Percentiles rank a stretch among this genome's conserved stretches.
phyloP scores from a whole-genome alignment of 2,888 invertebrate genomes.

The Dryococelus australis region DNA sequence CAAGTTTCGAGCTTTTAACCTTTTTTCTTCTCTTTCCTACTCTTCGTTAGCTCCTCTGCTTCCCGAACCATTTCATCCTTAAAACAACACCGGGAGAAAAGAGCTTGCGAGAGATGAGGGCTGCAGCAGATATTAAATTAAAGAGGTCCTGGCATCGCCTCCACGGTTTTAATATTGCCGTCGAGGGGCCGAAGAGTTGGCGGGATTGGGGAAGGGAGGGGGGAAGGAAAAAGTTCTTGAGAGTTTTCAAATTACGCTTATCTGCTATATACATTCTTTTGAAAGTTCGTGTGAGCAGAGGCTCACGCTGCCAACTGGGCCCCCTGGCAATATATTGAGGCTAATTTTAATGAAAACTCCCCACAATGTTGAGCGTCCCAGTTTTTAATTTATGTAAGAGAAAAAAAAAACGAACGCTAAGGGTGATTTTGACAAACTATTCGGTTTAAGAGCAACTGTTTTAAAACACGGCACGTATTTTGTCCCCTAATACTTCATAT shows the following conservation, averaged over 20 bases:
- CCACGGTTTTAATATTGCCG: not conserved
- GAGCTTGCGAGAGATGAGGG: not conserved
- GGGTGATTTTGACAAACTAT: slow-evolving; percentile 7
- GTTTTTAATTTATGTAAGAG: slow-evolving; percentile 10
- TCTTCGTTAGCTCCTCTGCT: not conserved
- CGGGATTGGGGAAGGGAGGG: not conserved
- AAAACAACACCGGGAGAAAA: slow-evolving; percentile 16
- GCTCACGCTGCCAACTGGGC: not conserved
- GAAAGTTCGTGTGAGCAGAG: slow-evolving; percentile 3
- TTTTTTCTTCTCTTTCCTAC: not conserved
- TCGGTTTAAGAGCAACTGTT: not conserved
- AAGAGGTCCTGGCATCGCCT: slow-evolving; percentile 10
- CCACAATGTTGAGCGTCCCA: not conserved
- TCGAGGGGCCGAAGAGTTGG: not conserved
- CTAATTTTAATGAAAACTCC: slow-evolving; percentile 3
- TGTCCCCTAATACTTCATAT: too few relatives aligned
- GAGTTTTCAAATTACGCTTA: slow-evolving; percentile 16
- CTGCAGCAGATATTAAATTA: slow-evolving; percentile 10
- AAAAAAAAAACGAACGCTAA: not conserved
- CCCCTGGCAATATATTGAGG: slow-evolving; percentile 8
- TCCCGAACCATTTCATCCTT: slow-evolving; percentile 10
- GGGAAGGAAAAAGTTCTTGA: not conserved
- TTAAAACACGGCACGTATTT: too few relatives aligned
- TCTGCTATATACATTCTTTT: slow-evolving; percentile 11
- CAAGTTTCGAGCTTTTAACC: slow-evolving; percentile 2